Evolutionary conservation across 2,888 invertebrate species (phyloP), one percentile per base, ranked within the genome.

Genomic region (Anthrax anthrax): DNA sequence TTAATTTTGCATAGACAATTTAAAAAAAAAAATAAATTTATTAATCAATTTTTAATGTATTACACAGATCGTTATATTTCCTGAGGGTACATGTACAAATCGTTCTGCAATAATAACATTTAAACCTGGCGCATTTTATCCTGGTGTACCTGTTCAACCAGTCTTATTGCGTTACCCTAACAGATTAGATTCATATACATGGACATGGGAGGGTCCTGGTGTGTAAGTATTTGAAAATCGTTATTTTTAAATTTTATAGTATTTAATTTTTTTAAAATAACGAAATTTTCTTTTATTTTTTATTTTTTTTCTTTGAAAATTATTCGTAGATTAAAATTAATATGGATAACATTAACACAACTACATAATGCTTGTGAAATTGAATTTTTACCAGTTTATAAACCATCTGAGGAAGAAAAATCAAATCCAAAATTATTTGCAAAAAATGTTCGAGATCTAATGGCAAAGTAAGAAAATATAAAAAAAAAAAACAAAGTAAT

Each of bases 71-170:
- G 75, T 92, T 50, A 91, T 96, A 59, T 96, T 95, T 68, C 91
- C 95, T 0, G 95, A 96, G 67, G 96, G 95, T 42, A 96, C 96
- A 0, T 95, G 94, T 67, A 92, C 95, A 29, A 96, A 96, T 70
- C 78, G 94, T 23, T 83, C 84, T 0, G 90, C 90, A 60, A 71
- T 96, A 56, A 87, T 89, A 56, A 86, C 87, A 36, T 90, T 89
- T 69, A 89, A 88, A 64, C 81, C 84, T 3, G 94, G 95, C 37
- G 95, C 92, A 13, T 96, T 96, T 70, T 88, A 88, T 69, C 92
- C 94, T 0, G 94, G 94, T 1, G 89, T 94, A 14, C 92, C 96
- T 0, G 85, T 96, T 2, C 96, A 96, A 63, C 95, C 95, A 0
- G 91, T 96, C 14, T 81, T 89, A 59, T 81, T 96, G 50, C 76